These are phyloP conservation scores for Albula glossodonta DNA, from an alignment of 2,113 vertebrate species.

Conservation along the genomic window DNA sequence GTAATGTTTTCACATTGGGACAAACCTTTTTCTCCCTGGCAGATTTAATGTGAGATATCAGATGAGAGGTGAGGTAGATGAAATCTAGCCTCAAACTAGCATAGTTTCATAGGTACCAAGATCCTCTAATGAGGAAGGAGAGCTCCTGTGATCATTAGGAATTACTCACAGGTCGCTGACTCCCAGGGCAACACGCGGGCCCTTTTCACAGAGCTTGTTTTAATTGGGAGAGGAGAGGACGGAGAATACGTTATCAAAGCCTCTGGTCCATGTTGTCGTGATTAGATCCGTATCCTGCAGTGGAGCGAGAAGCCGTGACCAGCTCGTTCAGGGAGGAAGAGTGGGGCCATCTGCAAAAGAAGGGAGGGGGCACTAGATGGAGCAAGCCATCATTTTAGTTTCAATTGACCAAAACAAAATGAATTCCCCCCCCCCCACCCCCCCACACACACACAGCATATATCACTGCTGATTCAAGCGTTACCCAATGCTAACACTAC, in stretches of 20 bases:
- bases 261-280: background rate
- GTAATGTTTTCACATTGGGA: background rate
- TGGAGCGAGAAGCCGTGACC: background rate
- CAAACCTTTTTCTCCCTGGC: background rate
- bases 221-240: slow-evolving; percentile 18
- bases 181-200: background rate
- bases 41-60: background rate
- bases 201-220: background rate
- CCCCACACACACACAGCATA: too few species aligned
- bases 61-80: background rate
- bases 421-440: background rate
- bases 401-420: background rate
- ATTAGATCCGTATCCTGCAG: background rate
- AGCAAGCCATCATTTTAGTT: background rate
- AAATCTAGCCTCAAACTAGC: background rate
- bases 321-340: background rate
- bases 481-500: background rate
- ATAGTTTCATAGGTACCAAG: background rate
- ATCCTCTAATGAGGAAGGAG: background rate
- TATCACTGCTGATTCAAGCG: background rate
- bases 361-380: background rate
- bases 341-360: too few species aligned
- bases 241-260: background rate
- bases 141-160: background rate
- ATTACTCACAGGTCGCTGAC: background rate